Evolutionary conservation across 2,113 vertebrate genomes (phyloP).

Genomic region (Lophotis ruficrista): DNA sequence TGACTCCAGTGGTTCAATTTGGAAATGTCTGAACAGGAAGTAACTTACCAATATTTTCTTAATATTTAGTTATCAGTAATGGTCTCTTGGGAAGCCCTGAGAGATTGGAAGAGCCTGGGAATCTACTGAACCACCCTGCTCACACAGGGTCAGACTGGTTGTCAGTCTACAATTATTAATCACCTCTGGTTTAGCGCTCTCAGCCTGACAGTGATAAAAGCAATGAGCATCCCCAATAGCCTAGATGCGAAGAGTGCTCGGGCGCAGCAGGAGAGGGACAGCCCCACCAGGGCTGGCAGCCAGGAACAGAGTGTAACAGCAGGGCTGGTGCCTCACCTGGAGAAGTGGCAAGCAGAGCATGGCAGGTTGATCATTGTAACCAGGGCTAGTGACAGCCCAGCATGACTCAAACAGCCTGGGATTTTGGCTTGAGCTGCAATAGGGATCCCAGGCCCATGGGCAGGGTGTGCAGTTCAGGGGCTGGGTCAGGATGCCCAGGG

Average conservation of each 20-base stretch:
- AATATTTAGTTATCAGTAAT: neutral
- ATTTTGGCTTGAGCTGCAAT: neutral
- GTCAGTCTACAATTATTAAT: neutral
- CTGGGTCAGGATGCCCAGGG: neutral
- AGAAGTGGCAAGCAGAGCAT: neutral
- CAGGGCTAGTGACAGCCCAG: neutral
- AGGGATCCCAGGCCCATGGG: neutral
- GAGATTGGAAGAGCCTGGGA: neutral
- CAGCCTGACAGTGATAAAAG: neutral
- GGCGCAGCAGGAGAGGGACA: neutral
- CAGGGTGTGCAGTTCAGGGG: neutral
- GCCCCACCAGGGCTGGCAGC: neutral
- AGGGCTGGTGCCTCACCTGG: neutral
- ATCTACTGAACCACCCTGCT: neutral
- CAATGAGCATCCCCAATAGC: neutral
- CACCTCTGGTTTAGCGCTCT: neutral
- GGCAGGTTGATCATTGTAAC: neutral
- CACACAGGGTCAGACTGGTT: fast-evolving
- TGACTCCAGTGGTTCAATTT: neutral
- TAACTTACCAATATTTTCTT: neutral
- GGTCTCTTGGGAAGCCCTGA: neutral
- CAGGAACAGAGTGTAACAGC: neutral
- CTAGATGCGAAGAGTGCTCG: neutral
- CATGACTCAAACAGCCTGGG: neutral
- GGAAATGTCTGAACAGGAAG: neutral